Conservation (phyloP, 2,797 vertebrate genomes). For the Smutsia gigantea region DNA sequence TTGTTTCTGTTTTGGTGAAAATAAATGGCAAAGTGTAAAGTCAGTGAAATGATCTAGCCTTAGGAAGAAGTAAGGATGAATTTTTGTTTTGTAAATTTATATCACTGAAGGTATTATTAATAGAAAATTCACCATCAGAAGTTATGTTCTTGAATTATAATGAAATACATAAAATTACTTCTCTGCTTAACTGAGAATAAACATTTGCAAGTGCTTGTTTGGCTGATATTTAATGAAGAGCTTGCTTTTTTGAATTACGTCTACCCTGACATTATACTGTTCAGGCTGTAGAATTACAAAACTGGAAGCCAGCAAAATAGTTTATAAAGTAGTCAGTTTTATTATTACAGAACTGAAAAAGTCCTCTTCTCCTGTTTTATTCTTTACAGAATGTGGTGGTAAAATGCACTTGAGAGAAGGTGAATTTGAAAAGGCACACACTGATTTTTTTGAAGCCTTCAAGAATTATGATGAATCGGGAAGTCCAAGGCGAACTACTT, state of each 20-base stretch:
- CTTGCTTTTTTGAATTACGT: background rate
- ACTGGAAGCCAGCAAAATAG: background rate
- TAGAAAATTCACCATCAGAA: background rate
- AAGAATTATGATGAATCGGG: slow-evolving; percentile 99
- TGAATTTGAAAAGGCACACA: slow-evolving; percentile 99
- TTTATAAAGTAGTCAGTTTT: background rate
- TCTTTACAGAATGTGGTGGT: slow-evolving; percentile 95
- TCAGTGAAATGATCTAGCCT: background rate
- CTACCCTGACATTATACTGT: background rate
- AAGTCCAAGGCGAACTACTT: slow-evolving; percentile 98
- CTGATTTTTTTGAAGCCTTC: slow-evolving; percentile 99
- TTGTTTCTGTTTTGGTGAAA: background rate
- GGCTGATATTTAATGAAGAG: background rate
- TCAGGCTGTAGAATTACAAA: slow-evolving; percentile 42
- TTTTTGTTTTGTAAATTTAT: background rate
- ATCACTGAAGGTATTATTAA: background rate
- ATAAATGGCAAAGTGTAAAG: background rate
- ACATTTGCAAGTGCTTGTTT: background rate
- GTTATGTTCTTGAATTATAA: background rate
- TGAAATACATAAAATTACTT: background rate
- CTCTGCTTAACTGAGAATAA: background rate
- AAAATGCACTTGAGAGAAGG: slow-evolving; percentile 99
- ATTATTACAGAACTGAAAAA: slow-evolving; percentile 41
- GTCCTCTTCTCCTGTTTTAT: slow-evolving; percentile 71
- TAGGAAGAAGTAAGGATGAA: background rate